A percentile compares a stretch with the other conserved stretches of the same genome.
These are phyloP conservation scores for Myotis planiceps DNA, from an alignment of 2,797 vertebrate genomes.

Conservation along the genomic window DNA sequence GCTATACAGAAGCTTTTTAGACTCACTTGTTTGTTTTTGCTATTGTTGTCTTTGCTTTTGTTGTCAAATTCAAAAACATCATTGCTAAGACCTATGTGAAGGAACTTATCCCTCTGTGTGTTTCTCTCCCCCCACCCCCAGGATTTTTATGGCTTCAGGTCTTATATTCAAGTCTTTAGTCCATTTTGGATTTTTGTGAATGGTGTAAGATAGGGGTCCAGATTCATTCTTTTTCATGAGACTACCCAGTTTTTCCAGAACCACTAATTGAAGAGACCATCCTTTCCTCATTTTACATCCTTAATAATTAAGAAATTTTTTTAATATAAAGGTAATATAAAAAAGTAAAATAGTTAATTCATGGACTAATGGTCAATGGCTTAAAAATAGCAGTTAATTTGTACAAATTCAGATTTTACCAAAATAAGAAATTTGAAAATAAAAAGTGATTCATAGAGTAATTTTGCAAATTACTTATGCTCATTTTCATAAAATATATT, in stretches of 20 bases:
- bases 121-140: not conserved
- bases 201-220: not conserved
- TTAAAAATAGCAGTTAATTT: not conserved
- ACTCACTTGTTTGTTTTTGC: not conserved
- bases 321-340: not conserved
- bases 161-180: not conserved
- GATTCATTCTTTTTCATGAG: not conserved
- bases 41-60: not conserved
- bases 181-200: not conserved
- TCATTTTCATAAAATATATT: constrained; percentile 16
- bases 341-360: not conserved
- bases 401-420: constrained; percentile 22
- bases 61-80: not conserved
- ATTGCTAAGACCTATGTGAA: not conserved
- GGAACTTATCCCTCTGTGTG: not conserved
- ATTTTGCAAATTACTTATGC: constrained; percentile 1
- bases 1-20: not conserved
- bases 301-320: not conserved
- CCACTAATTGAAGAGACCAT: not conserved
- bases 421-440: not conserved
- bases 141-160: not conserved
- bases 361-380: not conserved
- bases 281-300: not conserved
- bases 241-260: not conserved
- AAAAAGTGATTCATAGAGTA: not conserved